These are phyloP conservation scores for Ptycholaimellus sp. DNA, from an alignment of 2,888 invertebrate genomes.

Conservation along the genomic window DNA sequence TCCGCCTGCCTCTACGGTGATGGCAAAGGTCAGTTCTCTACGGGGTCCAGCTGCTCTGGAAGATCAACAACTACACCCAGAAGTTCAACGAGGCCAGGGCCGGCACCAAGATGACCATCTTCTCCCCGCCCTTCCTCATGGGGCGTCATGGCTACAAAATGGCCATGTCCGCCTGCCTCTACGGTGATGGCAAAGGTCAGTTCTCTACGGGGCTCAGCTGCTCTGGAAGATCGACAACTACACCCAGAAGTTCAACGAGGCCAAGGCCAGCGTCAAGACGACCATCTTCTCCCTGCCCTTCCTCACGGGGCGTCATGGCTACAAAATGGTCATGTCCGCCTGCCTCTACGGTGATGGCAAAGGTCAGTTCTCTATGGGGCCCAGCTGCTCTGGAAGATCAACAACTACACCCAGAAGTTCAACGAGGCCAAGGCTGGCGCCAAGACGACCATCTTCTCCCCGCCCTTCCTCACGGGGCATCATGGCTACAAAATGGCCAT, in stretches of 20 bases:
- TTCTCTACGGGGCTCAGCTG: too few relatives aligned
- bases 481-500: too few relatives aligned
- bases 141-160: conserved; percentile 24
- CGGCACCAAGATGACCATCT: conserved; percentile 19
- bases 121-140: conserved; percentile 22
- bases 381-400: too few relatives aligned
- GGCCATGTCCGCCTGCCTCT: conserved; percentile 13
- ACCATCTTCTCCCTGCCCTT: conserved; percentile 28
- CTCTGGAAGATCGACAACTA: neutral
- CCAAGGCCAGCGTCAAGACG: conserved; percentile 21
- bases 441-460: too few relatives aligned
- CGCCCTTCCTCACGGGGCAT: too few relatives aligned
- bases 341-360: conserved; percentile 25
- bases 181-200: neutral
- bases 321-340: conserved; percentile 26
- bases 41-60: conserved; percentile 28
- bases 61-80: conserved; percentile 24
- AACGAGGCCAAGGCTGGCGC: too few relatives aligned
- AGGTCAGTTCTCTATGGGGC: too few relatives aligned
- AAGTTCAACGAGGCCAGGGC: conserved; percentile 23
- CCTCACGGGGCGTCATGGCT: conserved; percentile 27
- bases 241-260: conserved; percentile 6
- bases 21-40: conserved; percentile 12
- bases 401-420: too few relatives aligned
- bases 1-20: neutral